phyloP scores from a whole-genome alignment of 2,888 invertebrate species.

The Nomada goodeniana region DNA sequence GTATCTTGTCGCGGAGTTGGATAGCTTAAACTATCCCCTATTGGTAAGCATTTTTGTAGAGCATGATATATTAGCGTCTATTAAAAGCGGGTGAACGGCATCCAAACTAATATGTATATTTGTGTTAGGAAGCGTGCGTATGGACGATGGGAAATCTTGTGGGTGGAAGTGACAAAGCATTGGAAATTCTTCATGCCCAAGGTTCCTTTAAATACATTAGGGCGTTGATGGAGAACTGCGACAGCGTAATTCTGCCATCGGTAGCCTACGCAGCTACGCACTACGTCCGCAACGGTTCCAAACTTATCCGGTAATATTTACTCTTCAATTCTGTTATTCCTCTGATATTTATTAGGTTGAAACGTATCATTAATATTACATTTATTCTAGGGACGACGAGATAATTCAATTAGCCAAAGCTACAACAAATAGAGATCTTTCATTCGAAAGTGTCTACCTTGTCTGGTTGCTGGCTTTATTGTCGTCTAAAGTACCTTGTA shows the following conservation, averaged over 20 bases:
- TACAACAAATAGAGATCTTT: conserved; percentile 54
- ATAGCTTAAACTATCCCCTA: conserved; percentile 79
- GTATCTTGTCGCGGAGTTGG: conserved; percentile 84
- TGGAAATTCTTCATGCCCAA: conserved; percentile 79
- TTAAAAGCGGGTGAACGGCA: neutral
- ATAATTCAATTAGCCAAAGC: conserved; percentile 68
- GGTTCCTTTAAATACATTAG: conserved; percentile 75
- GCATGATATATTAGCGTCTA: neutral
- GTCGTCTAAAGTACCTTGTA: conserved; percentile 74
- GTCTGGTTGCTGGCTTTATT: conserved; percentile 79
- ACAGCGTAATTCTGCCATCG: conserved; percentile 72
- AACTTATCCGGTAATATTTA: conserved; percentile 76
- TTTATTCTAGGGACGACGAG: conserved; percentile 73
- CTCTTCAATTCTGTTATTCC: neutral
- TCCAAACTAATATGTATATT: conserved; percentile 10
- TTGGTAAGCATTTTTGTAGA: conserved; percentile 65
- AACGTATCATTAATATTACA: conserved; percentile 4
- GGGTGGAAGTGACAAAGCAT: conserved; percentile 74
- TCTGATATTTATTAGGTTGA: neutral
- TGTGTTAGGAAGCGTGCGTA: conserved; percentile 78
- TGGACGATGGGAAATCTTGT: conserved; percentile 83
- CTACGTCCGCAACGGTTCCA: conserved; percentile 71
- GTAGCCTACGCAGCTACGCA: conserved; percentile 78
- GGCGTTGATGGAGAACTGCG: conserved; percentile 70
- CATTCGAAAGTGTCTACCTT: conserved; percentile 65